phyloP scores from a whole-genome alignment of 2,888 invertebrate genomes.

The Dynastes hyllus region DNA sequence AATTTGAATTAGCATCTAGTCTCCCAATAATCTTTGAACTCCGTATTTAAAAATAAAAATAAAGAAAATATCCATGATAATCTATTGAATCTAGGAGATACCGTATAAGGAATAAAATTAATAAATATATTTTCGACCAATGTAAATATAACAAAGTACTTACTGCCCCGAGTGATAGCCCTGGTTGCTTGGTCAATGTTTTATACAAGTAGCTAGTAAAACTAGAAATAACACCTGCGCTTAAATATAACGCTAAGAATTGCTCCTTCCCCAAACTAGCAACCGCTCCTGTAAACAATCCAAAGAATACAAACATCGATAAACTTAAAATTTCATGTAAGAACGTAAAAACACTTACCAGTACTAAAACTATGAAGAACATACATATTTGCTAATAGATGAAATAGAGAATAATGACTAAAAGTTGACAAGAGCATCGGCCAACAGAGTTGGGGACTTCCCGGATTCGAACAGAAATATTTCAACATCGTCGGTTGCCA shows the following conservation, averaged over 20 bases:
- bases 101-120: no score
- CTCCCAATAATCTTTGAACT: no score
- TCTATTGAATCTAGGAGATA: no score
- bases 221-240: constrained; percentile 91
- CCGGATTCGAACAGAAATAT: constrained; percentile 90
- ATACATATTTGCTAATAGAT: constrained; percentile 96
- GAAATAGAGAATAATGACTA: constrained; percentile 91
- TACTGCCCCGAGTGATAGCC: constrained; percentile 94
- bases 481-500: constrained; percentile 84
- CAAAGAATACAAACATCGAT: constrained; percentile 47
- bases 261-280: constrained; percentile 90
- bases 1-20: no score
- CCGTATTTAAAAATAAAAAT: no score
- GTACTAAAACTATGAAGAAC: constrained; percentile 90
- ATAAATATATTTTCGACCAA: no score
- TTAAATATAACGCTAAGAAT: constrained; percentile 91
- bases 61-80: no score
- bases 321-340: not conserved
- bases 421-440: constrained; percentile 97
- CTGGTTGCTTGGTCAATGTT: constrained; percentile 78
- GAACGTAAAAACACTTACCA: constrained; percentile 64
- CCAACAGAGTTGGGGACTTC: constrained; percentile 82
- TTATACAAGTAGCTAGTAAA: constrained; percentile 89
- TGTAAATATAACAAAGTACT: constrained; percentile 67
- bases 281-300: constrained; percentile 76